Evolutionary conservation across 92 coral and sea anemone genomes (phyloP).

Genomic region (Meandrina meandrites): DNA sequence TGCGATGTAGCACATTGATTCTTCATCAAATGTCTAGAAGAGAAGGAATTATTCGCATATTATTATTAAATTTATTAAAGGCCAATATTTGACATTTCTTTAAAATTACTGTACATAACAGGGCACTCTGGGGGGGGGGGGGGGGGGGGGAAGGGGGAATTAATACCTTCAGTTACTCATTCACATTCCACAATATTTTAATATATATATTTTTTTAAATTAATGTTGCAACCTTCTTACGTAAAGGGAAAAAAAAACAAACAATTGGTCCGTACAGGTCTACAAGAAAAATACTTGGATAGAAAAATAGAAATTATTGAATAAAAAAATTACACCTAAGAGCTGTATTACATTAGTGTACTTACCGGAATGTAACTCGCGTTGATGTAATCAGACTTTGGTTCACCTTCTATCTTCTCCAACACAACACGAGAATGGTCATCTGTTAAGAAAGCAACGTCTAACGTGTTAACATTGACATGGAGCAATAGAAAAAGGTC

Average conservation of each 20-base stretch:
- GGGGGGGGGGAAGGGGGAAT: no score
- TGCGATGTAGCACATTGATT: slow-evolving; percentile 54
- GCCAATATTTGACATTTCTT: no score
- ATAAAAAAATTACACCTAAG: no score
- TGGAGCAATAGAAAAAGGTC: neutral
- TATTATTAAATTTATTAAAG: no score
- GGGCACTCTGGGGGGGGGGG: neutral
- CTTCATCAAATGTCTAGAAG: slow-evolving; percentile 39
- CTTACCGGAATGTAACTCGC: slow-evolving; percentile 82
- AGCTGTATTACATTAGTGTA: neutral
- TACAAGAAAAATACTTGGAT: neutral
- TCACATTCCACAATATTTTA: no score
- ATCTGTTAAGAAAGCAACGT: slow-evolving; percentile 46
- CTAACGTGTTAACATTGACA: neutral
- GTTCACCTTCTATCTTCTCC: slow-evolving; percentile 34
- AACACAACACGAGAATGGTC: slow-evolving; percentile 86
- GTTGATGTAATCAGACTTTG: slow-evolving; percentile 82
- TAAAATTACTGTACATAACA: neutral
- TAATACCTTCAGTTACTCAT: neutral
- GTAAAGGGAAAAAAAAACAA: neutral
- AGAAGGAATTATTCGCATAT: neutral
- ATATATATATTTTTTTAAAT: no score
- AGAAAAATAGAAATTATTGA: no score
- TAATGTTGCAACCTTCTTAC: no score
- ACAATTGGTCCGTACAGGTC: no score